phyloP scores from a whole-genome alignment of 2,113 vertebrate species.

The Protobothrops flavoviridis region DNA sequence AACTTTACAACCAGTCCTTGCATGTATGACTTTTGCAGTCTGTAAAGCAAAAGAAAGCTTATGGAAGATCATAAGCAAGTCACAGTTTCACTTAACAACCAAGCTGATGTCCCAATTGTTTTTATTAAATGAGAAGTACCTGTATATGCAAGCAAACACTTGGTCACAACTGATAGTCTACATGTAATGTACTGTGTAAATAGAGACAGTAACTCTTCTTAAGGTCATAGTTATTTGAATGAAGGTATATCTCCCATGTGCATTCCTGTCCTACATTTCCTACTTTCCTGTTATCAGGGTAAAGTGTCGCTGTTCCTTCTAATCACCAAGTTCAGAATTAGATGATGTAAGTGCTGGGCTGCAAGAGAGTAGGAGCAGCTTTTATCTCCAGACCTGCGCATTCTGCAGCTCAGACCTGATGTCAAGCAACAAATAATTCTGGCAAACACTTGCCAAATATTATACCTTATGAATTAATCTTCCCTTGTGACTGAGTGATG shows the following conservation, averaged over 20 bases:
- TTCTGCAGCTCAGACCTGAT: slow-evolving; percentile 16
- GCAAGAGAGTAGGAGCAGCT: neutral
- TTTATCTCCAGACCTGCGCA: slow-evolving; percentile 8
- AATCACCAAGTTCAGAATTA: slow-evolving; percentile 16
- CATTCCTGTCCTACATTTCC: neutral
- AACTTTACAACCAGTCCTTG: too few species aligned
- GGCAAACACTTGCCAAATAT: slow-evolving; percentile 22
- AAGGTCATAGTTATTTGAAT: neutral
- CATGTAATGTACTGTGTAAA: too few species aligned
- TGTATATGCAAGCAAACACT: too few species aligned
- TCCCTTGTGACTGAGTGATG: neutral
- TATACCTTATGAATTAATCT: slow-evolving; percentile 19
- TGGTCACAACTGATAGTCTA: too few species aligned
- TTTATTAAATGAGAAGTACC: too few species aligned
- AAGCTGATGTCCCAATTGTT: too few species aligned
- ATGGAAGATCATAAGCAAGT: too few species aligned
- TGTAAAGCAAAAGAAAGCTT: too few species aligned
- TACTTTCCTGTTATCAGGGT: neutral
- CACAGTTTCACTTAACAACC: too few species aligned
- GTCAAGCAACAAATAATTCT: neutral
- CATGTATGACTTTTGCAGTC: too few species aligned
- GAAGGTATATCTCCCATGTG: neutral
- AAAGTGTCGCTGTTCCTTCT: neutral
- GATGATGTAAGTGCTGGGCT: slow-evolving; percentile 15
- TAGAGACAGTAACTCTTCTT: too few species aligned